phyloP scores from a whole-genome alignment of 2,797 vertebrate genomes.

The Tympanoctomys barrerae region DNA sequence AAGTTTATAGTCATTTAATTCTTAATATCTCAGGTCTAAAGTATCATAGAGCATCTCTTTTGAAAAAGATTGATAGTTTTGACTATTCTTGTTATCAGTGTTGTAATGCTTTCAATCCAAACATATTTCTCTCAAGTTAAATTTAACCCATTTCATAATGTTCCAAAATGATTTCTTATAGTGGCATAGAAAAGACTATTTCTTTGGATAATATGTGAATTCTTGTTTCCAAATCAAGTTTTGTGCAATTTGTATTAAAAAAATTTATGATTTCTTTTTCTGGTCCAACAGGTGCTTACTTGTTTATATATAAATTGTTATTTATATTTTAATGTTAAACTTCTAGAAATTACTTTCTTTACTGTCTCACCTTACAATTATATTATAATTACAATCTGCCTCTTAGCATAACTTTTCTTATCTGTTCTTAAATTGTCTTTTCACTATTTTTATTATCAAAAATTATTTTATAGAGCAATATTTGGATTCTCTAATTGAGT shows the following conservation, averaged over 20 bases:
- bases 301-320: conserved; percentile 33
- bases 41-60: neutral
- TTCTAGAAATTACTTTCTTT: conserved; percentile 47
- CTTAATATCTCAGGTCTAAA: neutral
- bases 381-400: neutral
- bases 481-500: neutral
- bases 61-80: neutral
- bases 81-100: neutral
- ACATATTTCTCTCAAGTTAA: conserved; percentile 6
- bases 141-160: conserved; percentile 37
- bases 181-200: neutral
- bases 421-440: neutral
- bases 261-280: conserved; percentile 23
- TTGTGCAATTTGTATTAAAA: conserved; percentile 52
- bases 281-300: conserved; percentile 36
- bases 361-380: neutral
- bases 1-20: conserved; percentile 5
- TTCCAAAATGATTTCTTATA: neutral
- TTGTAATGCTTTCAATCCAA: neutral
- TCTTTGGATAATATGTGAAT: conserved; percentile 12
- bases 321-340: conserved; percentile 57
- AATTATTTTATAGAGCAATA: neutral
- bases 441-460: conserved; percentile 44
- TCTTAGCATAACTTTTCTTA: neutral
- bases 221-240: conserved; percentile 30